Evolutionary conservation across 2,797 vertebrate species (phyloP).

Genomic region (Brachyrhaphis roseni): DNA sequence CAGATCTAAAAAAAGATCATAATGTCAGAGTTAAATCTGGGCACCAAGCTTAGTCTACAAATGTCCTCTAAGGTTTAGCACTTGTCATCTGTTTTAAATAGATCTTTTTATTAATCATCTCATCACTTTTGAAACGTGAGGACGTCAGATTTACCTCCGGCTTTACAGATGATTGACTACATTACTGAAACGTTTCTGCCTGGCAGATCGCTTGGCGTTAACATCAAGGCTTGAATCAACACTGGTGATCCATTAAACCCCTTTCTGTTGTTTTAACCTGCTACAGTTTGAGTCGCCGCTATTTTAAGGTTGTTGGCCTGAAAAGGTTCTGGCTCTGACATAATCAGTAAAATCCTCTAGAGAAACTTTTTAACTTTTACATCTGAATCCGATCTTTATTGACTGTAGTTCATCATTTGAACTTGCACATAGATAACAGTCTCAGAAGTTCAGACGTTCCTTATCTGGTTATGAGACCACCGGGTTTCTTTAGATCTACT

Average conservation of each 20-base stretch:
- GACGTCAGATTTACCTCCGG: constrained; percentile 2
- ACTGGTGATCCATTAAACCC: constrained; percentile 49
- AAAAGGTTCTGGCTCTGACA: constrained; percentile 36
- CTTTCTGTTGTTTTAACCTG: constrained; percentile 57
- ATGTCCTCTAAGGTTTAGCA: constrained; percentile 15
- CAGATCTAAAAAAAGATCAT: background rate
- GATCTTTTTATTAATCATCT: constrained; percentile 21
- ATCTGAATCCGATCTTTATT: background rate
- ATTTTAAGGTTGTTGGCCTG: constrained; percentile 40
- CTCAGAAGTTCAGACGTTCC: background rate
- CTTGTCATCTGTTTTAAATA: constrained; percentile 8
- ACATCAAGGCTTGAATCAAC: constrained; percentile 34
- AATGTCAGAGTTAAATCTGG: constrained; percentile 10
- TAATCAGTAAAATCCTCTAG: constrained; percentile 16
- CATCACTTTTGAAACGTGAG: constrained; percentile 5
- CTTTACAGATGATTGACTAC: background rate
- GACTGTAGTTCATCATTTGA: background rate
- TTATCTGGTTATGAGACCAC: background rate
- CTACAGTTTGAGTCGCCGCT: constrained; percentile 21
- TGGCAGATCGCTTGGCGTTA: constrained; percentile 32
- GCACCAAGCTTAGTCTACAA: background rate
- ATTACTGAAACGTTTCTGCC: constrained; percentile 8
- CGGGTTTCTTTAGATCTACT: constrained; percentile 7
- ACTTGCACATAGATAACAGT: background rate
- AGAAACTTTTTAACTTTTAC: constrained; percentile 18